Base-by-base conservation (phyloP, 2,113 vertebrate species). In the Buteo buteo region DNA sequence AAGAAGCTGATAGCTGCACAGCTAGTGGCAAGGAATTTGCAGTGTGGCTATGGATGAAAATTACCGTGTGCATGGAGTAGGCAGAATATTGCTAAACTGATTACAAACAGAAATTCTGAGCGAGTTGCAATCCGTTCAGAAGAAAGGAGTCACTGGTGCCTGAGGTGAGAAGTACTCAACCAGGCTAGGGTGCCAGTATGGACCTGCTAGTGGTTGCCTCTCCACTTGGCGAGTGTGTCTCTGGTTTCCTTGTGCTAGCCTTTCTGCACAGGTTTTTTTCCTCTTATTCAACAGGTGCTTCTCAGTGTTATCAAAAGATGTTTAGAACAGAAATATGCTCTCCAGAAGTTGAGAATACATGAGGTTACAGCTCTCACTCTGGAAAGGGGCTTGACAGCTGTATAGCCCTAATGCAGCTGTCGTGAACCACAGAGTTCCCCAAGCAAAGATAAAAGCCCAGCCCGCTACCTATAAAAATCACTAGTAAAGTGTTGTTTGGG, bases 1-100 rank as follows among this genome's bases (percentile, higher is more conserved):
- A 52, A 89, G 57, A 71, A 69, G 84, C 77, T 67, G 91, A 94
- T 42, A 87, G 72, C 94, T 74, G 93, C 58, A 57, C 85, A 88
- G 72, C 50, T 7, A 86, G 67, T 15, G 47, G 83, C 59, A 93
- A 74, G 73, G 91, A 95, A 95, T 89, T 82, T 25, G 11, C 13
- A 2, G n/a, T n/a, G 69, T 71, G 73, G 52, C 78, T 72, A 36
- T 44, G 80, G 52, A 55, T 59, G 84, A 82, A 76, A 93, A 87
- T 55, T 50, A 72, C 73, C 2, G 0, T 59, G 93, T 0, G 2
- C 54, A 52, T 38, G 36, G 72, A 66, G 52, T 78, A 59, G 52
- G 40, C 45, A 88, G 69, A 84, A 32, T 38, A 52, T 32, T 52
- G 65, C 73, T 69, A 61, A 82, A 11, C 38, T 76, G 80, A 52